Evolutionary conservation across 2,797 vertebrate genomes (phyloP).

Genomic region (Pseudotriccus pelzelni): DNA sequence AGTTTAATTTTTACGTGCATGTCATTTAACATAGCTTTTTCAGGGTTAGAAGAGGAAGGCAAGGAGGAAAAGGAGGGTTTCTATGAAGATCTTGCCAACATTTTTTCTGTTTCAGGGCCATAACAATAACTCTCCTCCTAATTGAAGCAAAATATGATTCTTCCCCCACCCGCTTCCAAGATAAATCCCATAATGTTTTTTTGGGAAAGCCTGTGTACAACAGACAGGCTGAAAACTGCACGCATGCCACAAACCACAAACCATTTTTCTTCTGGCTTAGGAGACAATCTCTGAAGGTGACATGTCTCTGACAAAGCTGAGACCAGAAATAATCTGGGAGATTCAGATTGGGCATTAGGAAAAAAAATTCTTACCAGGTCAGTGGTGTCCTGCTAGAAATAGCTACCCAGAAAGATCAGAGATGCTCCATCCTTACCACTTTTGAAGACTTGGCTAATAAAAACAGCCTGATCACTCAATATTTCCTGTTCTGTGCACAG

Average conservation of each 20-base stretch:
- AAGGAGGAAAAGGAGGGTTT: neutral
- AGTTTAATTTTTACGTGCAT: neutral
- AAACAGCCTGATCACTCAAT: accelerated
- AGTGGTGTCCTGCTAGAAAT: neutral
- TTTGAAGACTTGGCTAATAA: neutral
- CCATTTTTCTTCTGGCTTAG: neutral
- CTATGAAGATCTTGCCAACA: neutral
- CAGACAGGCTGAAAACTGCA: neutral
- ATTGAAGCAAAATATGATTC: neutral
- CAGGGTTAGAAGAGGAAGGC: neutral
- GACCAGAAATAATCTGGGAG: neutral
- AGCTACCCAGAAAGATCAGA: neutral
- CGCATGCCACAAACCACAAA: neutral
- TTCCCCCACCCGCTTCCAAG: neutral
- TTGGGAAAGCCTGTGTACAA: neutral
- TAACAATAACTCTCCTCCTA: neutral
- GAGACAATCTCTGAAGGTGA: neutral
- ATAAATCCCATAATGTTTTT: neutral
- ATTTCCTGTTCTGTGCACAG: neutral
- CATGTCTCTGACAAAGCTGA: neutral
- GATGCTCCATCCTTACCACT: neutral
- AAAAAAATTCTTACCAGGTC: neutral
- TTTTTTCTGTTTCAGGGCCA: neutral
- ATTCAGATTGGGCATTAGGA: neutral
- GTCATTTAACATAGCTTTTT: neutral